Conservation (phyloP, 2,888 invertebrate genomes). For the Dryomyza anilis region DNA sequence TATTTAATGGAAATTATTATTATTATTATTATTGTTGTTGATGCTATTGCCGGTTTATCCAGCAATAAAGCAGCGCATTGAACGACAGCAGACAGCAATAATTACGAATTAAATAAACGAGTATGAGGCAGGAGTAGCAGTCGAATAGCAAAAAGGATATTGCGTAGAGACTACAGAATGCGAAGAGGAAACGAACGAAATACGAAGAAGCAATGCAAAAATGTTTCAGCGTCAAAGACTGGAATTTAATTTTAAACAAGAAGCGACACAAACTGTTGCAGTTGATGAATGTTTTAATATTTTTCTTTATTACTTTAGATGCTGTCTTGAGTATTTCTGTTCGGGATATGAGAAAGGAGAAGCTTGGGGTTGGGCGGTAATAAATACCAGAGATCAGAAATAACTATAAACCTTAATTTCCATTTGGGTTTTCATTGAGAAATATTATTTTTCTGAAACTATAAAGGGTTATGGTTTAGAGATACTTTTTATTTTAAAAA, state of each 20-base stretch:
- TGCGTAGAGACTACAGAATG: background rate
- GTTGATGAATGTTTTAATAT: conserved; percentile 5
- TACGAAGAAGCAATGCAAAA: background rate
- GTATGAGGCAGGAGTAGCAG: background rate
- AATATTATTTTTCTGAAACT: too few species aligned
- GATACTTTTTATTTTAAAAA: too few species aligned
- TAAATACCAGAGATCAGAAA: too few species aligned
- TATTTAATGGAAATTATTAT: conserved; percentile 50
- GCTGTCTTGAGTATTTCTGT: background rate
- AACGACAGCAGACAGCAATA: too few species aligned
- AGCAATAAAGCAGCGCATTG: background rate
- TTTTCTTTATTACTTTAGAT: background rate
- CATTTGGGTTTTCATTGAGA: too few species aligned
- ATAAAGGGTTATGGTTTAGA: too few species aligned
- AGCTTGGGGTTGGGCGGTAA: too few species aligned
- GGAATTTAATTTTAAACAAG: conserved; percentile 10
- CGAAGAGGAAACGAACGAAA: background rate
- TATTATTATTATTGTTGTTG: conserved; percentile 38
- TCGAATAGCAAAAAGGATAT: background rate
- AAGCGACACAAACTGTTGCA: background rate
- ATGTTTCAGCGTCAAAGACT: background rate
- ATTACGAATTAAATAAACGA: background rate
- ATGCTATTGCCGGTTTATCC: background rate
- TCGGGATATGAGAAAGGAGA: background rate
- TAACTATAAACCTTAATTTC: too few species aligned